Evolutionary conservation across 1,140 invertebrate genomes (phyloP), one percentile per base, ranked within the genome.

Genomic region (Nilaparvata lugens): DNA sequence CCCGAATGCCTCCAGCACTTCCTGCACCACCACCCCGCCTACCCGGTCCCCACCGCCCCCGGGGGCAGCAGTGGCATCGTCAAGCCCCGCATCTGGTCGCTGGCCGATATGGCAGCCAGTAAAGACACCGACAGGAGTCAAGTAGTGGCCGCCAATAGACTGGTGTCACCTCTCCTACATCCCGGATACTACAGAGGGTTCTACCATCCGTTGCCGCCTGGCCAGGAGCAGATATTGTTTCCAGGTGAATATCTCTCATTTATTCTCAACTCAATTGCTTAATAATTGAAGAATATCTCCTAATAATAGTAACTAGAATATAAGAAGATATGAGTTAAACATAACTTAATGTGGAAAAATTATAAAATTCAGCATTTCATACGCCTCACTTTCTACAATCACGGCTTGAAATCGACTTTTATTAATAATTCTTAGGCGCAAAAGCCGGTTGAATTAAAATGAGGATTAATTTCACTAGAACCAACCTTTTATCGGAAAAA

Each of bases 1-100:
- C 88, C 89, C 0, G 88, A 90, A 65, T 81, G 87, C 66, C 68
- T 80, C 2, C 63, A 62, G 5, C 69, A 69, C 53, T 67, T 68
- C 38, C 75, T 82, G 61, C 80, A 81, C 70, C 75, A 81, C 56
- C 79, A 83, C 21, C 78, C 79, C 6, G 78, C 79, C 13, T 79
- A 79, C 62, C 64, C 84, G 71, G 66, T 81, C 64, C 69, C 78
- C 67, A 60, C 65, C 74, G 63, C 73, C 72, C 62, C 76, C 63
- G 72, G 82, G 69, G 72, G 84, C 71, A 69, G 79, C 70, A 66
- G 81, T 74, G 55, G 77, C 73, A 40, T 77, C 79, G 18, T 77
- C 9, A 95, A 95, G 69, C 91, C 91, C 0, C 78, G 91, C 68
- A 95, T 95, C 73, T 95, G 92, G 92, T 94, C 91, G 0, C 74